These are phyloP conservation scores for Rhinolophus sinicus DNA, from an alignment of 2,113 vertebrate genomes.

Conservation along the genomic window DNA sequence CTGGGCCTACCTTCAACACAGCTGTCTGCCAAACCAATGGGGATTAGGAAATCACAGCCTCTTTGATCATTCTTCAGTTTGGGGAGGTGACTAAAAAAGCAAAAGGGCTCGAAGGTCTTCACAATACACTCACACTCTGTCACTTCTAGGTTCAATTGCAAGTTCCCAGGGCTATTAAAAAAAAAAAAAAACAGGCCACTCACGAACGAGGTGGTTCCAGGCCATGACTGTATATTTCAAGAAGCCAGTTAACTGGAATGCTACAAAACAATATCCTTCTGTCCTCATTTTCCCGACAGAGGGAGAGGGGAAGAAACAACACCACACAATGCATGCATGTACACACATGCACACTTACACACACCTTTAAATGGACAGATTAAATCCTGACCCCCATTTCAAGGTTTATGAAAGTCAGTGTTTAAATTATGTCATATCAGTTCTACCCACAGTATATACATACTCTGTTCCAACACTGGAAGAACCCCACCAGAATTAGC, in stretches of 20 bases:
- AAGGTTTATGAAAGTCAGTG: neutral
- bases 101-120: neutral
- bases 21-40: neutral
- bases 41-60: neutral
- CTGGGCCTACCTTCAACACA: neutral
- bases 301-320: neutral
- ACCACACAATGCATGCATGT: fast-evolving
- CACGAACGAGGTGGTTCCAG: neutral
- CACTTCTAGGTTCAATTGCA: slow-evolving; percentile 37
- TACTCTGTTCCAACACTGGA: neutral
- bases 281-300: neutral
- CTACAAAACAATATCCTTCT: neutral
- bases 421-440: neutral
- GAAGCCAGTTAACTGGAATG: neutral
- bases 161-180: neutral
- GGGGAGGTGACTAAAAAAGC: neutral
- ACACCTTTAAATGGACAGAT: neutral
- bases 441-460: neutral
- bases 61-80: slow-evolving; percentile 23
- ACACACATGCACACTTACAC: fast-evolving
- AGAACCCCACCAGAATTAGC: neutral
- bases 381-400: neutral
- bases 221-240: neutral
- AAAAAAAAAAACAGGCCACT: neutral
- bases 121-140: neutral